phyloP scores from a whole-genome alignment of 2,113 vertebrate genomes.

The Telmatochromis sp. region DNA sequence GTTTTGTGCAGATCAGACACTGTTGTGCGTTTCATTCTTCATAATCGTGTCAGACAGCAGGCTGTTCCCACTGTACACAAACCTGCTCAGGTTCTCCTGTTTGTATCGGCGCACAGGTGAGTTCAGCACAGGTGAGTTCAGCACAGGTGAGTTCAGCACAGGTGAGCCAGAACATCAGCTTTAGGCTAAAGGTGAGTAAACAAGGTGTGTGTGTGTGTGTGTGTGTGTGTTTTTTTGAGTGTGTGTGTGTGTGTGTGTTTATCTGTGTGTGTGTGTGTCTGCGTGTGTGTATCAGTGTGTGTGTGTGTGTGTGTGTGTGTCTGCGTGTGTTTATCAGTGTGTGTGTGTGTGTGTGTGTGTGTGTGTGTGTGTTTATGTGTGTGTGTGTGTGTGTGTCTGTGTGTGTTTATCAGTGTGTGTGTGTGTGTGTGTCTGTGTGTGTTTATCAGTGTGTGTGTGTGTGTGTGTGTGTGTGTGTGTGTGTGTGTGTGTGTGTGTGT shows the following conservation, averaged over 20 bases:
- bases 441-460: too few relatives aligned
- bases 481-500: rapidly evolving
- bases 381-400: too few relatives aligned
- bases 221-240: too few relatives aligned
- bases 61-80: background rate
- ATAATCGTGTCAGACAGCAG: background rate
- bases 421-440: too few relatives aligned
- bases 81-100: background rate
- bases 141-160: background rate
- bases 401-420: too few relatives aligned
- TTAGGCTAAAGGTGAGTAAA: background rate
- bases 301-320: background rate
- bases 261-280: background rate
- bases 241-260: rapidly evolving
- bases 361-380: background rate
- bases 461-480: background rate
- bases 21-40: background rate
- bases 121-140: background rate
- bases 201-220: background rate
- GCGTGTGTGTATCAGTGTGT: rapidly evolving
- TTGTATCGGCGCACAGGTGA: background rate
- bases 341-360: too few relatives aligned
- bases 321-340: rapidly evolving
- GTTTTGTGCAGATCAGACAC: background rate
- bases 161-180: background rate